Conservation (phyloP, 2,888 invertebrate species). For the Uropetala carovei region DNA sequence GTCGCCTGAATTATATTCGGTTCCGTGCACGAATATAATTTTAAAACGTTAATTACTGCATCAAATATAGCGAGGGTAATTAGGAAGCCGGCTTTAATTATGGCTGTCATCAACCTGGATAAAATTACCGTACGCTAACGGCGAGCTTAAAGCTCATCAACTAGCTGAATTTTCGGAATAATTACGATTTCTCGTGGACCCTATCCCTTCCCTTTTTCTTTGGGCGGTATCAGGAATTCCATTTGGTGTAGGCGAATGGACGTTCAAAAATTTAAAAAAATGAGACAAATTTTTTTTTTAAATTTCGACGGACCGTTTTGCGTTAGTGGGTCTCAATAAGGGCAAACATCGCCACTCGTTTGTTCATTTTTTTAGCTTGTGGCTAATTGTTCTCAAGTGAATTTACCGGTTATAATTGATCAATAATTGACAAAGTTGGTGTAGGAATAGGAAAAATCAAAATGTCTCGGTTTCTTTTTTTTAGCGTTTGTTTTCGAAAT, state of each 20-base stretch:
- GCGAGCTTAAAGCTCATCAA: background rate
- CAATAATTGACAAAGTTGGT: no score
- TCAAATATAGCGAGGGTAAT: background rate
- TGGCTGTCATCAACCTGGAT: background rate
- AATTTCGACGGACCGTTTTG: background rate
- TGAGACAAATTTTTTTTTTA: background rate
- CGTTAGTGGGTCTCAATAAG: background rate
- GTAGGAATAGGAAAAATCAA: no score
- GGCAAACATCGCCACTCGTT: background rate
- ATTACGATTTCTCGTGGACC: background rate
- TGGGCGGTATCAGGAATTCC: background rate
- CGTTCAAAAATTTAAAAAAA: background rate
- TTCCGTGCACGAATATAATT: background rate
- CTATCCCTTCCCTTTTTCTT: background rate
- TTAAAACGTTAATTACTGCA: constrained; percentile 10
- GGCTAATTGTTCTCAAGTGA: no score
- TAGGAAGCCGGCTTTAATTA: background rate
- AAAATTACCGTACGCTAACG: background rate
- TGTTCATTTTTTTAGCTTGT: background rate
- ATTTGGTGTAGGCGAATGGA: background rate
- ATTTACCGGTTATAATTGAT: no score
- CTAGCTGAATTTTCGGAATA: background rate
- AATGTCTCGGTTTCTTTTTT: no score
- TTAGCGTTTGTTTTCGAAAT: no score
- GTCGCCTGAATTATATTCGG: no score